Evolutionary conservation across 1,140 invertebrate genomes (phyloP).

Genomic region (Drosophila lowei): DNA sequence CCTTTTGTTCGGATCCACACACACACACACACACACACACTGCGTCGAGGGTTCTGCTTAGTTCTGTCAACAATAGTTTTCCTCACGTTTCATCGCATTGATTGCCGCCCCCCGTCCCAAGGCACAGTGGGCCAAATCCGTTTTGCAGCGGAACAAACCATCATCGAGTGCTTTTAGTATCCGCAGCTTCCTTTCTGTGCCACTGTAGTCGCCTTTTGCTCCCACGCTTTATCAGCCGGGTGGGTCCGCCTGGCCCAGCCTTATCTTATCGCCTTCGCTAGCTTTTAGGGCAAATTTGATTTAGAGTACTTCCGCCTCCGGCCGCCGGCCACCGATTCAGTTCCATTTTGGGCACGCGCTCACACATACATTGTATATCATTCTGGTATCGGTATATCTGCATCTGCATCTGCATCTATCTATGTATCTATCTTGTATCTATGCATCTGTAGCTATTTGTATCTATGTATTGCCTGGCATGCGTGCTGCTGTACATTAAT

Average conservation of each 20-base stretch:
- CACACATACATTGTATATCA: conserved; percentile 17
- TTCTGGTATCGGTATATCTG: conserved; percentile 17
- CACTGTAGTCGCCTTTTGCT: conserved; percentile 5
- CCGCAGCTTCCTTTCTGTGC: conserved; percentile 24
- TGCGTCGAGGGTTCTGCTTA: neutral
- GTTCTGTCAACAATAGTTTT: conserved; percentile 49
- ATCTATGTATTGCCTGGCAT: conserved; percentile 44
- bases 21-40: conserved; percentile 9
- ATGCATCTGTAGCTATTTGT: too few relatives aligned
- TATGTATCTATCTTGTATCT: conserved; percentile 35
- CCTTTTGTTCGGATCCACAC: conserved; percentile 57
- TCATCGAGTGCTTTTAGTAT: neutral
- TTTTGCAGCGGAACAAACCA: neutral
- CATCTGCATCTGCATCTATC: conserved; percentile 22
- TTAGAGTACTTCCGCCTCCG: conserved; percentile 64
- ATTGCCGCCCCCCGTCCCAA: conserved; percentile 24
- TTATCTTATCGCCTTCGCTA: conserved; percentile 60
- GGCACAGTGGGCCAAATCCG: conserved; percentile 48
- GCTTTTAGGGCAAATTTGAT: conserved; percentile 68
- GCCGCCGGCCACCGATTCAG: neutral
- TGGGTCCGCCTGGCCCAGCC: conserved; percentile 35
- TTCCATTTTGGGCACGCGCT: conserved; percentile 33
- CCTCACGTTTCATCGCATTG: conserved; percentile 43
- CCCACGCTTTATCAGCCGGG: conserved; percentile 11
- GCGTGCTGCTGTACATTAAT: conserved; percentile 75